phyloP scores from a whole-genome alignment of 1,140 invertebrate species.

The Platyscapa corneri region DNA sequence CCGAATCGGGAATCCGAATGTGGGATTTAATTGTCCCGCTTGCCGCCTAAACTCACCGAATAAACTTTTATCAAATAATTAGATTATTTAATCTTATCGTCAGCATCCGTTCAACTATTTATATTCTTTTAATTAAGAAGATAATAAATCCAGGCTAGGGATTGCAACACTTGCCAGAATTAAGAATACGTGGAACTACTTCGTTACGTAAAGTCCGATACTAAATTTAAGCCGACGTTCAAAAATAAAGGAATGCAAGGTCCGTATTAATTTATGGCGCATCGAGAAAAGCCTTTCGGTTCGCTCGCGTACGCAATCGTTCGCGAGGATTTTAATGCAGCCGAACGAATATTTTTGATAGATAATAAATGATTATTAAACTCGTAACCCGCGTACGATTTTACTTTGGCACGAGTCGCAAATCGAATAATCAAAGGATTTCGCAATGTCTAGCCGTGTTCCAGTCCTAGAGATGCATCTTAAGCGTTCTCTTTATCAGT shows the following conservation, averaged over 20 bases:
- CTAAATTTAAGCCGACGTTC: neutral
- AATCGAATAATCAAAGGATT: too few species aligned
- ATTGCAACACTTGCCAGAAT: neutral
- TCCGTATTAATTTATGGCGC: neutral
- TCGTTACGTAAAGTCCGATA: neutral
- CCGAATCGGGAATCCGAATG: too few species aligned
- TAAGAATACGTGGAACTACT: neutral
- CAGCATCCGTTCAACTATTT: neutral
- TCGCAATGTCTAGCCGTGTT: too few species aligned
- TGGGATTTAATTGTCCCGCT: neutral
- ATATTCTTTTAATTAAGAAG: conserved; percentile 4
- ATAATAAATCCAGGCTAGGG: neutral
- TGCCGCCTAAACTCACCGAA: neutral
- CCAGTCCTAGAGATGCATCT: too few species aligned
- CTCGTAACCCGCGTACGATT: too few species aligned
- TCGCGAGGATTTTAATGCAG: too few species aligned
- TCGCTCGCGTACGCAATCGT: too few species aligned
- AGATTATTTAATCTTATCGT: conserved; percentile 29
- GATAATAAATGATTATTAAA: too few species aligned
- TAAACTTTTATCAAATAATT: conserved; percentile 7
- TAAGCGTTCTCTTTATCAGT: too few species aligned
- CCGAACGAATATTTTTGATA: too few species aligned
- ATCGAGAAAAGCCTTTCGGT: neutral
- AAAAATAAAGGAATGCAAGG: neutral
- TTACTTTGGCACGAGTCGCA: too few species aligned